Evolutionary conservation across 2,888 invertebrate genomes (phyloP), one percentile per base, ranked within the genome.

Genomic region (Baronia brevicornis): DNA sequence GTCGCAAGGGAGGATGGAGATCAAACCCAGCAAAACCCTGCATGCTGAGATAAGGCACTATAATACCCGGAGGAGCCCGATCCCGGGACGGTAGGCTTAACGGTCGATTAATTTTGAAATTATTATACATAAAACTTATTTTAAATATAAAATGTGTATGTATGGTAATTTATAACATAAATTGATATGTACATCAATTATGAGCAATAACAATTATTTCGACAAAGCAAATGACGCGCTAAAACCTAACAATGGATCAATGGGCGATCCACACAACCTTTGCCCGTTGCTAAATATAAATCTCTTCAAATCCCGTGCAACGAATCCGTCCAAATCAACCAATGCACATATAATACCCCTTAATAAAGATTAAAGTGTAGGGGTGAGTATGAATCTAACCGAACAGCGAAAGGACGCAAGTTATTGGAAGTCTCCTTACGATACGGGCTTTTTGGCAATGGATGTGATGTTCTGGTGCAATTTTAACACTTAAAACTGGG

Each of bases 301-400:
- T 65, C 62, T 36, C 28, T 28, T 26, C 43, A 56, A 64, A 62
- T 63, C 63, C 60, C 58, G 47, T 46, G 55, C 55, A 53, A 44
- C 62, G 54, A 74, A 77, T 75, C 60, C 60, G 62, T 62, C 54
- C 60, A 50, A 61, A 67, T 65, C 61, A 60, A 60, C 55, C 60
- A 57, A 60, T 64, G 51, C 64, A 59, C 67, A 70, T 65, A 64
- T 66, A 70, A 74, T 66, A 46, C 67, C 72, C 73, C 67, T 63
- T 72, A 71, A 73, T 72, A 75, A 75, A 72, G 75, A 75, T 78
- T 72, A 73, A 73, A 65, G 54, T 53, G 13, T 54, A 54, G 59
- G 67, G 68, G 61, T 45, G 60, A 38, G 41, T 43, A 47, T 46
- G 43, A 53, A 60, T 56, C 53, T 17, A n/a, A 11, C 11, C 10